Evolutionary conservation across 2,113 vertebrate genomes (phyloP), one percentile per base, ranked within the genome.

Genomic region (Epinephelus cyanopodus): DNA sequence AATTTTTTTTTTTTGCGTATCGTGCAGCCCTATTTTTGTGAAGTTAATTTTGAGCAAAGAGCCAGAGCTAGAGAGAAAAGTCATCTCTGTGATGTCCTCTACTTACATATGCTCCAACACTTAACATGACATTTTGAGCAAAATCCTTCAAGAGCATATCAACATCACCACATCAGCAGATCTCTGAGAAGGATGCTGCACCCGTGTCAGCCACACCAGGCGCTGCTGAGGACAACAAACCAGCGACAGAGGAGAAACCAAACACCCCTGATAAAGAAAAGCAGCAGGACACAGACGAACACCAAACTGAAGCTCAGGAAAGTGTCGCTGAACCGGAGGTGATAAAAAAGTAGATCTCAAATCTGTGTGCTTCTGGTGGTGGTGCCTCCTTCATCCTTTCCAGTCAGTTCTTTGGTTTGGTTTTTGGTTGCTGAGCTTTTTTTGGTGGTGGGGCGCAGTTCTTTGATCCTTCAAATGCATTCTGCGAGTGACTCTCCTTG

Each of bases 261-360:
- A 68, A 60, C 19, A 25, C 39, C 15, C 13, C 63, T 2, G 25
- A 66, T 62, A 19, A 74, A 47, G 87, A 84, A 81, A 71, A 57
- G 23, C 52, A 89, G 70, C 63, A 72, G 42, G 64, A 0, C 0
- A 10, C 45, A 70, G 83, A 50, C 0, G 29, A 83, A 54, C 13
- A 12, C 11, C 66, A 71, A 48, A 21, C 45, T 27, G 63, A 84
- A 68, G 57, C 56, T 45, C 33, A 71, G 33, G 77, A 57, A 73
- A 74, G 81, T 50, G 82, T 64, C 21, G 11, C 60, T n/a, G 60
- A 81, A 18, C 57, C 58, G 9, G 79, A 92, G 92, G 91, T 94
- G 88, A 89, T 69, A 18, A 45, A 62, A 79, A 61, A 60, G 1
- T 6, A 1, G 14, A 72, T 57, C 17, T 79, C 3, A 53, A 10